Percentiles rank a stretch among this genome's conserved stretches.
Evolutionary conservation across 2,113 vertebrate species (phyloP).

Genomic region (Ceratotherium simum): DNA sequence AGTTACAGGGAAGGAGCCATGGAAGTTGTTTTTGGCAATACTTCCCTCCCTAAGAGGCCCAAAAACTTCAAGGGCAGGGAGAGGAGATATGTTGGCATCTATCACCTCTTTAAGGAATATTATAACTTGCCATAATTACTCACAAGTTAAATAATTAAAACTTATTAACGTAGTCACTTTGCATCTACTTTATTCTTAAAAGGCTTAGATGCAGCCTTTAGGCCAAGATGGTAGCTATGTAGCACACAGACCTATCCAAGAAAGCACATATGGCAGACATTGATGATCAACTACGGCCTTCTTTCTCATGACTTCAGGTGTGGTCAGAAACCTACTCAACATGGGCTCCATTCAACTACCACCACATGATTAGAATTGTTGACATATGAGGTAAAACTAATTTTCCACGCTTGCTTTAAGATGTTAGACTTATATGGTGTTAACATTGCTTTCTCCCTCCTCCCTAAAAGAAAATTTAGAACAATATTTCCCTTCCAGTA

Average conservation of each 20-base stretch:
- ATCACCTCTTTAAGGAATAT: not conserved
- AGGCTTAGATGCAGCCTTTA: not conserved
- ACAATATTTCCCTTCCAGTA: not conserved
- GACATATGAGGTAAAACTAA: not conserved
- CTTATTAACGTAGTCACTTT: not conserved
- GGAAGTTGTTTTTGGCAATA: not conserved
- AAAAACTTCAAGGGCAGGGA: not conserved
- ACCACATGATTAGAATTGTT: not conserved
- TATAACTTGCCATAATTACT: not conserved
- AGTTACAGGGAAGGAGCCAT: not conserved
- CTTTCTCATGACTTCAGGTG: not conserved
- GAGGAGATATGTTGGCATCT: not conserved
- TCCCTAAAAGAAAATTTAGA: not conserved
- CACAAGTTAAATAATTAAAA: slow-evolving; percentile 1
- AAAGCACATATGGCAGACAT: not conserved
- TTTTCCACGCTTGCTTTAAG: not conserved
- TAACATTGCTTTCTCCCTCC: not conserved
- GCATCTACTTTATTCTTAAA: not conserved
- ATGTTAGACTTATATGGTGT: not conserved
- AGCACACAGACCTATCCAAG: not conserved
- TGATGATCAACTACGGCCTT: not conserved
- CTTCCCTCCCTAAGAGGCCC: not conserved
- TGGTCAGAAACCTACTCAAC: not conserved
- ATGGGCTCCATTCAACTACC: not conserved
- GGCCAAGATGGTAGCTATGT: not conserved